These are phyloP conservation scores for silkworm (Bombyx mori) DNA, from an alignment of 1,140 invertebrate genomes.

Conservation along the genomic window ASM3026992v2 NC_085114.1:3415001-3415500, in stretches of 20 bases:
- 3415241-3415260: slow-evolving; percentile 75
- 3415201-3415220: slow-evolving; percentile 76
- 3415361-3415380: too few species aligned
- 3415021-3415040: slow-evolving; percentile 35
- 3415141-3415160: slow-evolving; percentile 9
- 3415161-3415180: slow-evolving; percentile 18
- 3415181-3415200: slow-evolving; percentile 62
- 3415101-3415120: slow-evolving; percentile 52
- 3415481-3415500: too few species aligned
- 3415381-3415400: too few species aligned
- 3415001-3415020: slow-evolving; percentile 81
- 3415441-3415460: too few species aligned
- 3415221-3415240: slow-evolving; percentile 83
- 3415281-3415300: too few species aligned
- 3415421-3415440: too few species aligned
- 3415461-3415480: too few species aligned
- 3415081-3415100: slow-evolving; percentile 43
- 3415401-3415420: too few species aligned
- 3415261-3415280: slow-evolving; percentile 44
- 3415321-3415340: too few species aligned
- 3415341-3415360: too few species aligned
- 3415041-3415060: slow-evolving; percentile 35
- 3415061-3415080: slow-evolving; percentile 61
- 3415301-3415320: too few species aligned
- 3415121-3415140: slow-evolving; percentile 50